Base-by-base conservation (phyloP, 2,113 vertebrate species). In the Percina caprodes region DNA sequence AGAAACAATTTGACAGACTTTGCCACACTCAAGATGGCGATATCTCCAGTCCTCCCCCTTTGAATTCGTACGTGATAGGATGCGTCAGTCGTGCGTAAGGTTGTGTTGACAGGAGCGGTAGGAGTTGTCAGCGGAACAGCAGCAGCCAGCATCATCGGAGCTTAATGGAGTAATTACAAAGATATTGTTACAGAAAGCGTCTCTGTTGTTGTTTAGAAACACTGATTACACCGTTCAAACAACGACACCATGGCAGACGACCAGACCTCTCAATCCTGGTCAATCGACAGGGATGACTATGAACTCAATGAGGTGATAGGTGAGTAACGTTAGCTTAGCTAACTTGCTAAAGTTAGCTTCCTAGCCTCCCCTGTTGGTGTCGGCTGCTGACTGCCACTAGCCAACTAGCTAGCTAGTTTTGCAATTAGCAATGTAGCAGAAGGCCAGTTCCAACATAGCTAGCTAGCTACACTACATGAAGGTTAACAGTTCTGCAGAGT, bases 221-320 rank as follows among this genome's bases (percentile, higher is more conserved):
- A 30, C 26, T 55, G 84, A 65, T 75, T 66, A 80, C 75, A 62
- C 21, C 35, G 30, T 73, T 66, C n/a, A 74, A 46, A 68, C 76
- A 63, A 62, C 88, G 83, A 89, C 92, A 94, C 93, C 93, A 98
- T 98, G 96, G 95, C 97, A 77, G 97, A 98, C 88, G 97, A 99
- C 91, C 92, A 94, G 94, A 96, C 96, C 91, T 92, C 96, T 81
- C 94, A 97, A 91, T 88, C 96, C 80, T 99, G 97, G 97, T 95
- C 97, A 74, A 98, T 98, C 94, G 95, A 97, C 94, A 94, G 94
- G 93, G 97, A 99, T 91, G 97, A 99, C 86, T 99, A 98, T 83
- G 96, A 97, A 86, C 96, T 99, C 88, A 96, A 97, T 91, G 97
- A 98, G 96, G 97, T 98, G 91, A 97, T 99, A 91, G 97, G 97